These are phyloP conservation scores for Cryptophagus acutangulus DNA, from an alignment of 2,888 invertebrate species.

Conservation along the genomic window DNA sequence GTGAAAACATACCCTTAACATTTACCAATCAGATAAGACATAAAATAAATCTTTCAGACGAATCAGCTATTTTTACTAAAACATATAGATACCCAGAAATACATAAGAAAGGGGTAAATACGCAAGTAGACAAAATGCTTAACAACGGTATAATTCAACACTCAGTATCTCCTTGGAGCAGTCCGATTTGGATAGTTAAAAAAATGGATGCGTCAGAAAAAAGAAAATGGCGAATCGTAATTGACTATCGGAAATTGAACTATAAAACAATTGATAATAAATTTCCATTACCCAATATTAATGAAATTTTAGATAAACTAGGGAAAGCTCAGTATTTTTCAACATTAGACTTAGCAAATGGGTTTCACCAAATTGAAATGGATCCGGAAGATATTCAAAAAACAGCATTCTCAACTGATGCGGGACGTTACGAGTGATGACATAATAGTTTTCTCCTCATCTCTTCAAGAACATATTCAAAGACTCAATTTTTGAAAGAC, in stretches of 20 bases:
- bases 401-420: constrained; percentile 15
- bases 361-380: constrained; percentile 20
- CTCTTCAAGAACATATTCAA: constrained; percentile 28
- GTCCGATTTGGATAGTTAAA: constrained; percentile 25
- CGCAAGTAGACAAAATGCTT: constrained; percentile 20
- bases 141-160: constrained; percentile 21
- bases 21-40: constrained; percentile 28
- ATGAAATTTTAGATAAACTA: constrained; percentile 17
- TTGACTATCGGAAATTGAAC: constrained; percentile 13
- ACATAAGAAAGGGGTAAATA: constrained; percentile 26
- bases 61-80: constrained; percentile 23
- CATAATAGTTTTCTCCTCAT: constrained; percentile 31
- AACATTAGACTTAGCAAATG: constrained; percentile 14
- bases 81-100: constrained; percentile 28
- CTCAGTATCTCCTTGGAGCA: constrained; percentile 15
- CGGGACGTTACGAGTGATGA: constrained; percentile 31
- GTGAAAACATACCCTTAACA: constrained; percentile 12
- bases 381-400: constrained; percentile 11
- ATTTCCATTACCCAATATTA: constrained; percentile 12
- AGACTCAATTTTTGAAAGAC: constrained; percentile 27
- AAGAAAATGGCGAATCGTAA: constrained; percentile 12
- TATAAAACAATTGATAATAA: constrained; percentile 13
- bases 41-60: constrained; percentile 13
- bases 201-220: constrained; percentile 12
- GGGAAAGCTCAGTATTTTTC: constrained; percentile 18